Base-by-base conservation (phyloP, 2,113 vertebrate species). In the Ginglymostoma cirratum region DNA sequence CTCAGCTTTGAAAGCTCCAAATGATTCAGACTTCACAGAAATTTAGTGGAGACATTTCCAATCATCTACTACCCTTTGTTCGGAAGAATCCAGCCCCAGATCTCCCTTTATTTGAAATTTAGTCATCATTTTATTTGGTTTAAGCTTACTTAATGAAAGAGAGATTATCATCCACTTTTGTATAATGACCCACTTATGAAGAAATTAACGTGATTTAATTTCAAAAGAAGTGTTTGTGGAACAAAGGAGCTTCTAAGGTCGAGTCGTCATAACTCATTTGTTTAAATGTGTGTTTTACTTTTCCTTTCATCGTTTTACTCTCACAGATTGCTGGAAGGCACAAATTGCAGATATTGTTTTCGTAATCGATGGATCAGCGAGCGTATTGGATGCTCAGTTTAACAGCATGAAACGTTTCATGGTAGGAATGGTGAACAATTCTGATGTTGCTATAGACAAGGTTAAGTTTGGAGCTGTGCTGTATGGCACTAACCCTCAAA, bases 261-360 rank as follows among this genome's bases (percentile, higher is more conserved):
- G 19, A 17, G 14, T 17, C 78, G 17, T 5, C 38, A 83, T n/a
- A 42, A n/a, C 78, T 83, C 17, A 83, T 83, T 83, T 14, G 38
- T n/a, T 80, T 80, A 38, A 80, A 38, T 80, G 76, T 80, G 34
- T 83, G 15, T 19, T 83, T 38, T 83, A 10, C 17, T 83, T 83
- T 38, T 42, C 15, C 52, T 12, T 61, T 61, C 55, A 96, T 97
- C 97, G 96, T 42, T 42, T 42, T 19, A 19, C 17, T 5, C 78
- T 83, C 14, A 19, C 78, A 83, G 78, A 83, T 83, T 83, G 78
- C 15, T 38, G n/a, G n/a, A 98, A 96, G 96, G 97, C 96, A 97
- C 66, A 96, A 96, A 52, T 83, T 15, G 98, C 98, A 1, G 98
- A 98, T 96, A 97, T 98, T 8, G 98, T 98, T 61, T 98, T 98